Evolutionary conservation across 2,113 vertebrate species (phyloP).

Genomic region (Hoplias malabaricus): DNA sequence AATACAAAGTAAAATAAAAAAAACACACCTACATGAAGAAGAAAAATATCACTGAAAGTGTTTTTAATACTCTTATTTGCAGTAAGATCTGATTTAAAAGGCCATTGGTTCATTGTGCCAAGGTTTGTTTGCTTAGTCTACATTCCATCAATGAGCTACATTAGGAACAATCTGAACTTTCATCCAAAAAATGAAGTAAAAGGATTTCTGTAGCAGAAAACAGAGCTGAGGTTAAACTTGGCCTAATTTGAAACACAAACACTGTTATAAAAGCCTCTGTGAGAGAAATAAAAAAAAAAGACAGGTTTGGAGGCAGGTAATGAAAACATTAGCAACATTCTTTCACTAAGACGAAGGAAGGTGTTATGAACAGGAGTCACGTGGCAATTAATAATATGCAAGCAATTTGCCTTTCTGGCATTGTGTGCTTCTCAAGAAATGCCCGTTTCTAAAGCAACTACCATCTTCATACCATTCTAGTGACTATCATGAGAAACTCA

Average conservation of each 20-base stretch:
- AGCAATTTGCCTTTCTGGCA: no score
- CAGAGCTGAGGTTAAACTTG: conserved; percentile 16
- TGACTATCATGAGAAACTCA: no score
- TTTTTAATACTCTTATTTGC: no score
- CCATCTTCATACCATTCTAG: background rate
- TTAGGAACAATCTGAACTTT: background rate
- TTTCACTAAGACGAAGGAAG: background rate
- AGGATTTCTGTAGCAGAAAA: background rate
- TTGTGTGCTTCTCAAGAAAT: no score
- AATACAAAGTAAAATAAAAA: no score
- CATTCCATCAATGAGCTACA: background rate
- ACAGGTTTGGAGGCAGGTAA: background rate
- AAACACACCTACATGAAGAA: no score
- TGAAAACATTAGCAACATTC: background rate
- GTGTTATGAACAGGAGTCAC: no score
- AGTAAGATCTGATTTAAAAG: background rate
- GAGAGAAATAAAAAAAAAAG: background rate
- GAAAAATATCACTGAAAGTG: no score
- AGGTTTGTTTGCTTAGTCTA: background rate
- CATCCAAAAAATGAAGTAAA: background rate
- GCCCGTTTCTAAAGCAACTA: no score
- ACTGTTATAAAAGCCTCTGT: conserved; percentile 14
- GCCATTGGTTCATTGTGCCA: background rate
- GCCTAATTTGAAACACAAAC: conserved; percentile 13
- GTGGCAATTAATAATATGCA: no score